A percentile compares a stretch with the other conserved stretches of the same genome.
Conservation (phyloP, 2,888 invertebrate species). For the Litoditis marina region DNA sequence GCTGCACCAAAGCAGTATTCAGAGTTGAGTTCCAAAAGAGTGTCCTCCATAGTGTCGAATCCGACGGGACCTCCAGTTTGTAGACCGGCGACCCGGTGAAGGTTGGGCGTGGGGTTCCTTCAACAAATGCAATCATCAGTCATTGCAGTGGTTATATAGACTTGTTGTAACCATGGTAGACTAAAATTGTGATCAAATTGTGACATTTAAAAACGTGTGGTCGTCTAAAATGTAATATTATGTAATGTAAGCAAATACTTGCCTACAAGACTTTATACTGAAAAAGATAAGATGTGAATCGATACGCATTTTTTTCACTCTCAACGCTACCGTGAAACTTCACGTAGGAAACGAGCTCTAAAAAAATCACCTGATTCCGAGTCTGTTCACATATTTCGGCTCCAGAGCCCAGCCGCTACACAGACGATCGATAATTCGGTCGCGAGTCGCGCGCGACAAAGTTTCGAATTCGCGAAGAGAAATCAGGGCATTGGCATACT, state of each 20-base stretch:
- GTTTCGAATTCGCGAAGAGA: background rate
- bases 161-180: too few relatives aligned
- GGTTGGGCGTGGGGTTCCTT: background rate
- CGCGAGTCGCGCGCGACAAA: conserved; percentile 8
- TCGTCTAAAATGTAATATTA: too few relatives aligned
- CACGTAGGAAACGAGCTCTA: too few relatives aligned
- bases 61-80: conserved; percentile 8
- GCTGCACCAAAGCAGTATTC: conserved; percentile 15
- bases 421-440: conserved; percentile 30
- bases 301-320: too few relatives aligned
- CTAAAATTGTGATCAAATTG: too few relatives aligned
- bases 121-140: background rate
- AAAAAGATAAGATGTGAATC: too few relatives aligned
- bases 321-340: too few relatives aligned
- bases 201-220: too few relatives aligned
- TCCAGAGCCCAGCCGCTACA: conserved; percentile 37
- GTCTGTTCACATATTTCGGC: conserved; percentile 25
- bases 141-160: too few relatives aligned
- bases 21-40: conserved; percentile 8
- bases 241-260: too few relatives aligned
- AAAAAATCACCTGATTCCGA: conserved; percentile 21
- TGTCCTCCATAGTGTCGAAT: conserved; percentile 2
- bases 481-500: conserved; percentile 2
- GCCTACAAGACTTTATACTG: too few relatives aligned
- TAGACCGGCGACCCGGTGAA: background rate